Conservation (phyloP, 2,888 invertebrate genomes). For the Cheiracanthium punctorium region DNA sequence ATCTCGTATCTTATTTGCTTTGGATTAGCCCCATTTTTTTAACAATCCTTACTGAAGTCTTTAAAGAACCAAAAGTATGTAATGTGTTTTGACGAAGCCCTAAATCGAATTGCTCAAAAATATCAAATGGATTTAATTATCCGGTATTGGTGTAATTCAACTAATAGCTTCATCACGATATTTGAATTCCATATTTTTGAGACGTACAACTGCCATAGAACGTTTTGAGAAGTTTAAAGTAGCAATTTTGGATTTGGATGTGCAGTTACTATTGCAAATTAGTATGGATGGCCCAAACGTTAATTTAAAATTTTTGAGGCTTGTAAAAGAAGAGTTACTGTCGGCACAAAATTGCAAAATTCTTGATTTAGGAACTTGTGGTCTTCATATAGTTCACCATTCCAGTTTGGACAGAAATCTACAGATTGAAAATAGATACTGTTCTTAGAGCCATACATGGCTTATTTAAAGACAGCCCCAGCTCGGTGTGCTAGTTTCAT, state of each 20-base stretch:
- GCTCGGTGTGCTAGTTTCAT: constrained; percentile 15
- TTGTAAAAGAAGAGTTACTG: background rate
- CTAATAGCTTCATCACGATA: background rate
- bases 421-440: background rate
- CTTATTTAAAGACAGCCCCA: constrained; percentile 17
- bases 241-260: background rate
- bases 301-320: background rate
- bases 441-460: constrained; percentile 2
- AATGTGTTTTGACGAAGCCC: background rate
- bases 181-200: background rate
- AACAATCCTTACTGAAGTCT: background rate
- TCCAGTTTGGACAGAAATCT: background rate
- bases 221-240: background rate
- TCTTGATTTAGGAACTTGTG: constrained; percentile 21
- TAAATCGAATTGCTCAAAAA: background rate
- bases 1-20: background rate
- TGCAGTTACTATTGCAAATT: background rate
- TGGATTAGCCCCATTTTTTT: background rate
- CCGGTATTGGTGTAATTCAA: background rate
- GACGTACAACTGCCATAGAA: background rate
- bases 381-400: constrained; percentile 9
- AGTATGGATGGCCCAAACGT: background rate
- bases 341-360: background rate
- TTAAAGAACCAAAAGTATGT: background rate
- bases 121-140: constrained; percentile 5